These are phyloP conservation scores for Synergus japonicus DNA, from an alignment of 2,888 invertebrate species.

Conservation along the genomic window DNA sequence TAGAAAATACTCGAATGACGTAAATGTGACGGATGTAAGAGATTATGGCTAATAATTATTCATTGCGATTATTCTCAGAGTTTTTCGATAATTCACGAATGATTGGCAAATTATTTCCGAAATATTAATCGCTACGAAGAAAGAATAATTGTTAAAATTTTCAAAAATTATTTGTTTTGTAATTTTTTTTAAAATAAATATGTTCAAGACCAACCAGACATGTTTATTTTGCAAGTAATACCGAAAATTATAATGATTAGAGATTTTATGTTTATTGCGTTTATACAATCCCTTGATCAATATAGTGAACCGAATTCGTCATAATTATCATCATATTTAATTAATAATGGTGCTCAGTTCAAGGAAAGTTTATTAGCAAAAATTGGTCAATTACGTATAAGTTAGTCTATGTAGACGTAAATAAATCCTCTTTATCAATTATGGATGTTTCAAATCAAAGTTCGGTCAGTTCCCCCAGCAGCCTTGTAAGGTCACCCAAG, in stretches of 20 bases:
- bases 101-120: not conserved
- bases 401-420: not conserved
- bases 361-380: not conserved
- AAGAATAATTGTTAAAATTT: no score
- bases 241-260: no score
- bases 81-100: not conserved
- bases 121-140: not conserved
- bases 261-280: no score
- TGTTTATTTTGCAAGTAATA: no score
- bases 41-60: not conserved
- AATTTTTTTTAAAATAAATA: no score
- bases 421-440: not conserved
- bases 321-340: not conserved
- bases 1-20: no score
- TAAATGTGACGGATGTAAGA: not conserved
- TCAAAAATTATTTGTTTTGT: not conserved
- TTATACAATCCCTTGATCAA: no score
- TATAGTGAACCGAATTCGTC: not conserved
- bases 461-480: not conserved
- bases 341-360: not conserved
- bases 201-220: no score
- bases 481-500: not conserved
- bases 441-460: not conserved
- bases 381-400: not conserved
- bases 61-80: not conserved